Conservation (phyloP, 2,797 vertebrate genomes). For the Oreortyx pictus region DNA sequence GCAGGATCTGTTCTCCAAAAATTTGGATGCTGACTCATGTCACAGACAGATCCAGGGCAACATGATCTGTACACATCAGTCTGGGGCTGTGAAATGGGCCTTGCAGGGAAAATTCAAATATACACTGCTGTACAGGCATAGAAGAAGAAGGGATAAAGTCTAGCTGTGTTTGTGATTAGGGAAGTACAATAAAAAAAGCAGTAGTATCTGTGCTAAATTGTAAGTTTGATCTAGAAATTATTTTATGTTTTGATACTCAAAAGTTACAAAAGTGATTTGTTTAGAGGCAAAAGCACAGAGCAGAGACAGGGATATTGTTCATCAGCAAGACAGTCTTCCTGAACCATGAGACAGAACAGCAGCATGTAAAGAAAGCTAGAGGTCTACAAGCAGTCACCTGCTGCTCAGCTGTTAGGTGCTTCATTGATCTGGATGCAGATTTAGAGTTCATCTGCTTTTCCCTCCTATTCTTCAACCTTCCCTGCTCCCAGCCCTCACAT, state of each 20-base stretch:
- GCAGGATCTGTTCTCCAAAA: neutral
- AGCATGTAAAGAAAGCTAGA: accelerated
- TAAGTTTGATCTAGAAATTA: neutral
- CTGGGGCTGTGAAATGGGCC: neutral
- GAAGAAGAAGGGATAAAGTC: neutral
- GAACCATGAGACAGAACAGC: neutral
- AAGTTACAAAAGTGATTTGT: neutral
- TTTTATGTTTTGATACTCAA: neutral
- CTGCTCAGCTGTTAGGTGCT: neutral
- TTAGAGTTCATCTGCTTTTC: neutral
- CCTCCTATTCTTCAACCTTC: neutral
- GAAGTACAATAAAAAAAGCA: neutral
- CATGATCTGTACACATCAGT: neutral
- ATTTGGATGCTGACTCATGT: neutral
- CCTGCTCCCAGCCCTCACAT: neutral
- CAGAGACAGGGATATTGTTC: neutral
- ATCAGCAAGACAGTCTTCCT: accelerated
- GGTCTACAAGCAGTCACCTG: neutral
- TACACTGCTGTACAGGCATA: neutral
- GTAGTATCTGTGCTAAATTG: neutral
- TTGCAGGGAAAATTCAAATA: neutral
- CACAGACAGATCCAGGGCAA: neutral
- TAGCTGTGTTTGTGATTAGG: neutral
- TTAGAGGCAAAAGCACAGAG: neutral
- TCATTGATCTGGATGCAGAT: neutral